phyloP scores from a whole-genome alignment of 2,113 vertebrate species.

The Hippolais icterina region DNA sequence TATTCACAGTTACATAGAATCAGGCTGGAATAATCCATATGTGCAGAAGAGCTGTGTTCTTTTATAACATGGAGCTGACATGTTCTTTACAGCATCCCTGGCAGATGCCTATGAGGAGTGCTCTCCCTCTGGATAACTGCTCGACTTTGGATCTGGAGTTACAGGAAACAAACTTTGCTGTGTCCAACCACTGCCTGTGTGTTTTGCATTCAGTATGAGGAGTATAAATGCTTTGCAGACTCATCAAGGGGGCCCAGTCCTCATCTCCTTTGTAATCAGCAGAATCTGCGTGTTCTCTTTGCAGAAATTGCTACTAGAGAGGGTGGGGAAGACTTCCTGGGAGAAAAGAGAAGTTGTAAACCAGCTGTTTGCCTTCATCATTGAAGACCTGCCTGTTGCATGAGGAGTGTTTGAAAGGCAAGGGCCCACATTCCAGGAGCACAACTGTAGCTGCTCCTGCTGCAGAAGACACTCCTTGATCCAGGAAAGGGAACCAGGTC shows the following conservation, averaged over 20 bases:
- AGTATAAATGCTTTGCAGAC: background rate
- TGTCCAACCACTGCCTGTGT: fast-evolving
- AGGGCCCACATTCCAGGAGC: fast-evolving
- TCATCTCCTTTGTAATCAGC: background rate
- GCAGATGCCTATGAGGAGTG: background rate
- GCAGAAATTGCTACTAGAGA: background rate
- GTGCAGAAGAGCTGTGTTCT: background rate
- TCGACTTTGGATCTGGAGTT: fast-evolving
- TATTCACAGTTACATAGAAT: background rate
- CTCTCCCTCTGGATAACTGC: background rate
- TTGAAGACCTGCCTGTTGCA: no score
- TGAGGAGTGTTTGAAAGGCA: background rate
- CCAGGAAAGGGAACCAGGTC: background rate
- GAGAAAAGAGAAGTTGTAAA: background rate
- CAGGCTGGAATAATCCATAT: background rate
- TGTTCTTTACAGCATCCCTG: background rate
- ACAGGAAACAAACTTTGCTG: background rate
- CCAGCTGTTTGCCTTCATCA: fast-evolving
- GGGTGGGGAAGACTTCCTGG: background rate
- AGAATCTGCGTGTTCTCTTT: background rate
- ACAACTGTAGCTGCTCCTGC: background rate
- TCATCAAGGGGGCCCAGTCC: background rate
- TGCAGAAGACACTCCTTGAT: background rate
- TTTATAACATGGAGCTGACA: background rate
- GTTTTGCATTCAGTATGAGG: background rate